Percentiles rank a stretch among this genome's conserved stretches.
These are phyloP conservation scores for Agelaius phoeniceus DNA, from an alignment of 2,113 vertebrate species.

Conservation along the genomic window DNA sequence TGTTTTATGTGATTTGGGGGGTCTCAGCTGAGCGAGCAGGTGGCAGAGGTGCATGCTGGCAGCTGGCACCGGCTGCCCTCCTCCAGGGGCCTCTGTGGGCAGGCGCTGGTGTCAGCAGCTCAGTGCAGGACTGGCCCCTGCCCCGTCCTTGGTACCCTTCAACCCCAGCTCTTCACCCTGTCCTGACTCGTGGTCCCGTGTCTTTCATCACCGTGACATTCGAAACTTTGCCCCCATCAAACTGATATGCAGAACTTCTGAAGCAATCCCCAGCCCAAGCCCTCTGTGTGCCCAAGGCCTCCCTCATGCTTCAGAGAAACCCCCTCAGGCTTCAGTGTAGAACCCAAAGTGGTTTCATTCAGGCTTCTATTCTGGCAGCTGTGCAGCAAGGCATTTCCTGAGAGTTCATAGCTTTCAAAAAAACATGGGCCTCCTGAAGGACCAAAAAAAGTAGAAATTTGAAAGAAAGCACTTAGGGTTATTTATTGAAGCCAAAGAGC, in stretches of 20 bases:
- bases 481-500: conserved; percentile 37
- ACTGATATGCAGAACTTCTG: neutral
- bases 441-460: neutral
- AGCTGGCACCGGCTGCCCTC: neutral
- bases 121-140: rapidly evolving
- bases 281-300: neutral
- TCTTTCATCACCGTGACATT: too few relatives aligned
- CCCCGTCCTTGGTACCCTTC: neutral
- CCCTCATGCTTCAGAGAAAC: neutral
- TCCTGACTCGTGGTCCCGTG: neutral
- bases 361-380: conserved; percentile 30
- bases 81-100: rapidly evolving
- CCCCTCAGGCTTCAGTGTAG: neutral
- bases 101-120: rapidly evolving
- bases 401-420: conserved; percentile 14
- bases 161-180: neutral
- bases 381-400: conserved; percentile 13
- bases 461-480: conserved; percentile 5
- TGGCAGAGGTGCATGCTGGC: rapidly evolving
- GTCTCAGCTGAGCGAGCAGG: neutral
- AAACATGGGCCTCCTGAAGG: neutral
- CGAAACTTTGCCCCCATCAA: neutral
- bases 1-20: neutral
- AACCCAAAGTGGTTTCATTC: neutral
- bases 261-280: neutral